These are phyloP conservation scores for chimpanzee (Pan troglodytes) DNA, from an alignment of 2,113 vertebrate species.

Conservation along the genomic window DNA sequence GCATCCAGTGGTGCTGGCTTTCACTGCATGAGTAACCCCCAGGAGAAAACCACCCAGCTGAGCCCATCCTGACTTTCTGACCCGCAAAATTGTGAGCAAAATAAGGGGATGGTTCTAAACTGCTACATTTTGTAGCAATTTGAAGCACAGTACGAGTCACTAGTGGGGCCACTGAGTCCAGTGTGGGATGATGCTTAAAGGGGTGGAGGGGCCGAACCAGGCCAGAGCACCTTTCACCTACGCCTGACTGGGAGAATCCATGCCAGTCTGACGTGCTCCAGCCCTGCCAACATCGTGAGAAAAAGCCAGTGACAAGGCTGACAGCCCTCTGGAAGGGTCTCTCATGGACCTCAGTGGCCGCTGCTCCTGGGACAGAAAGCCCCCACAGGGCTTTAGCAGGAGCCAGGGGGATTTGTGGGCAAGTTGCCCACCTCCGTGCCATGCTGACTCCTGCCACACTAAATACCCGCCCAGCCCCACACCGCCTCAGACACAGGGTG, in stretches of 20 bases:
- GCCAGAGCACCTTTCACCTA: no score
- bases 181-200: accelerated
- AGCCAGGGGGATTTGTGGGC: neutral
- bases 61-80: neutral
- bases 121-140: accelerated
- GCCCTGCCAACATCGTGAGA: neutral
- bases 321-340: neutral
- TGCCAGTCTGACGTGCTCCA: neutral
- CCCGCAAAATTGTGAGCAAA: neutral
- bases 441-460: neutral
- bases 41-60: neutral
- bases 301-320: neutral
- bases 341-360: accelerated
- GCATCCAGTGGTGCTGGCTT: neutral
- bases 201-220: no score
- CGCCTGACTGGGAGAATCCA: neutral
- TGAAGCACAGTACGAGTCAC: neutral
- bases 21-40: neutral
- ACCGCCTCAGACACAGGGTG: accelerated
- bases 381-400: accelerated
- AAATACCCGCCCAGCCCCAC: neutral
- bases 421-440: neutral
- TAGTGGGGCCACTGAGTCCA: neutral
- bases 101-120: neutral
- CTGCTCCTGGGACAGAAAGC: neutral